Evolutionary conservation across 2,888 invertebrate genomes (phyloP).

Genomic region (Oligia fasciuncula): DNA sequence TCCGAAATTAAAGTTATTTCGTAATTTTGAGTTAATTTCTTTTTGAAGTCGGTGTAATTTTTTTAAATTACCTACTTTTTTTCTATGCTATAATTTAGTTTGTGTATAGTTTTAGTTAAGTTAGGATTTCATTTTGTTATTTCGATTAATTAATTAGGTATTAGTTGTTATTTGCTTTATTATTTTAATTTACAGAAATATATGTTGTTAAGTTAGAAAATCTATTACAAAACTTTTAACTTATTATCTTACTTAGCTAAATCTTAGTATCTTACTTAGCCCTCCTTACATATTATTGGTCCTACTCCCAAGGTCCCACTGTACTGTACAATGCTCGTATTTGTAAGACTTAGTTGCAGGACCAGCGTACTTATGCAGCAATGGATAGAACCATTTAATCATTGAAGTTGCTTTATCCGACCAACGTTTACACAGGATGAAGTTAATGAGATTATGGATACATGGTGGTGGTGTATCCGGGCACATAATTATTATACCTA

Average conservation of each 20-base stretch:
- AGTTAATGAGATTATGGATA: neutral
- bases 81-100: no score
- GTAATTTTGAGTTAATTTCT: no score
- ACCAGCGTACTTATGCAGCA: neutral
- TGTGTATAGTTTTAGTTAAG: no score
- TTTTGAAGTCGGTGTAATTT: no score
- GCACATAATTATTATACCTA: constrained; percentile 1
- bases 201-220: constrained; percentile 25
- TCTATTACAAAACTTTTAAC: constrained; percentile 28
- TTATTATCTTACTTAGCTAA: neutral
- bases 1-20: no score
- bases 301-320: no score
- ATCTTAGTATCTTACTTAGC: neutral
- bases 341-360: neutral
- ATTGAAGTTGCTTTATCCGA: neutral
- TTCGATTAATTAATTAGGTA: no score
- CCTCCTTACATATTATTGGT: constrained; percentile 15
- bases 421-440: neutral
- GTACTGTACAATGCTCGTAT: neutral
- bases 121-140: no score
- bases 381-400: neutral
- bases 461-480: neutral
- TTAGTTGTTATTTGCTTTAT: no score
- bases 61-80: no score
- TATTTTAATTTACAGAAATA: no score